Conservation (phyloP, 2,113 vertebrate species). For the Scophthalmus maximus region DNA sequence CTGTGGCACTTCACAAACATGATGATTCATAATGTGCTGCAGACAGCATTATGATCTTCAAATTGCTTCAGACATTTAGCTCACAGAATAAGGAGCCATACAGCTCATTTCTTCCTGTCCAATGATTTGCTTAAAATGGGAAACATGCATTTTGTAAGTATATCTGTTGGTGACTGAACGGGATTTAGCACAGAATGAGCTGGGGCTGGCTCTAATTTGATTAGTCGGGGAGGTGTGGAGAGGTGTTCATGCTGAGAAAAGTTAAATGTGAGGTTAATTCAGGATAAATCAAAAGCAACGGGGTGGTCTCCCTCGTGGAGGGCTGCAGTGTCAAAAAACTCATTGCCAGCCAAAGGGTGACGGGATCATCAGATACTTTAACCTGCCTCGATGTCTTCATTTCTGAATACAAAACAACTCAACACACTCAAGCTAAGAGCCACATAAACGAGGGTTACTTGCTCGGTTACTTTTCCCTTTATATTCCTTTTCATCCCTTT, state of each 20-base stretch:
- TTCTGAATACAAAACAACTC: not conserved
- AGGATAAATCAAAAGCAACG: constrained; percentile 64
- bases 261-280: constrained; percentile 74
- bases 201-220: constrained; percentile 66
- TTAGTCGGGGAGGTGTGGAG: constrained; percentile 61
- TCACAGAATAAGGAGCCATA: constrained; percentile 42
- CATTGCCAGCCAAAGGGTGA: not conserved
- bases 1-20: constrained; percentile 50
- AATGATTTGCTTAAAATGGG: constrained; percentile 38
- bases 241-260: constrained; percentile 74
- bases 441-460: not conserved
- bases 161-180: constrained; percentile 40
- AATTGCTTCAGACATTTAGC: constrained; percentile 41
- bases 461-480: not conserved
- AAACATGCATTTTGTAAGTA: constrained; percentile 63
- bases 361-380: not conserved
- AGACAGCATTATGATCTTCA: constrained; percentile 77
- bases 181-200: constrained; percentile 56
- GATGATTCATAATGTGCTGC: constrained; percentile 79
- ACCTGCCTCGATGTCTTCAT: not conserved
- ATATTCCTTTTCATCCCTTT: too few relatives aligned
- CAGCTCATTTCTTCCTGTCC: constrained; percentile 29
- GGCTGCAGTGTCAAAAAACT: constrained; percentile 62
- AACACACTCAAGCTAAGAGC: not conserved
- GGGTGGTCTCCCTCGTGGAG: constrained; percentile 56